Evolutionary conservation across 2,113 vertebrate species (phyloP), one percentile per base, ranked within the genome.

Genomic region (Ptyas mucosa): DNA sequence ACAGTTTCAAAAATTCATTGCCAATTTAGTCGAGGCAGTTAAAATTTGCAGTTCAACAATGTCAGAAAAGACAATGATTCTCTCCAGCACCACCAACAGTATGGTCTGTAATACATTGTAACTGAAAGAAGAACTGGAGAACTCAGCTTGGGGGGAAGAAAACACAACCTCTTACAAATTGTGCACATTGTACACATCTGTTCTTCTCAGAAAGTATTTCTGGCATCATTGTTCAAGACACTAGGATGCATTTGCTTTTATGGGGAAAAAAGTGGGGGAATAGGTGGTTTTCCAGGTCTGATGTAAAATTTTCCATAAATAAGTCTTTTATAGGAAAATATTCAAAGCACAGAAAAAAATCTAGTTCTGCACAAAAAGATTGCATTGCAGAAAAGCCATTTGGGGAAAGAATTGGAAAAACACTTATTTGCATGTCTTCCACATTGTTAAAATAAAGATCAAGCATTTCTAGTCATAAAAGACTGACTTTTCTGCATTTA

Each of bases 291-390:
- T 69, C 34, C 46, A 39, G 64, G 89, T 90, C 89, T 90, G 89
- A 81, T 54, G 89, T 91, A 91, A 91, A 57, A 52, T 51, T 91
- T 91, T 91, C 91, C 91, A 90, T 43, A 89, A 86, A 75, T 89
- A 88, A 18, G 69, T 58, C 58, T 39, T 49, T 54, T 52, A 85
- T 20, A 85, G 52, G 69, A 58, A 89, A 34, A 54, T 34, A 46
- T 93, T 46, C 88, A 89, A 85, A 92, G 64, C 34, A 92, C 81
- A 89, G 52, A 34, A 92, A 88, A 88, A 89, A 15, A 43, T 55
- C n/a, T 58, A 23, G 11, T 58, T 93, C 69, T 58, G 46, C 53
- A 58, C 7, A 43, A 89, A 89, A 92, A 61, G 39, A 89, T 29
- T 85, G 43, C 26, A n/a, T 15, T 58, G 12, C 29, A 51, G 7